phyloP scores from a whole-genome alignment of 2,797 vertebrate species.

The Pagetopsis macropterus region DNA sequence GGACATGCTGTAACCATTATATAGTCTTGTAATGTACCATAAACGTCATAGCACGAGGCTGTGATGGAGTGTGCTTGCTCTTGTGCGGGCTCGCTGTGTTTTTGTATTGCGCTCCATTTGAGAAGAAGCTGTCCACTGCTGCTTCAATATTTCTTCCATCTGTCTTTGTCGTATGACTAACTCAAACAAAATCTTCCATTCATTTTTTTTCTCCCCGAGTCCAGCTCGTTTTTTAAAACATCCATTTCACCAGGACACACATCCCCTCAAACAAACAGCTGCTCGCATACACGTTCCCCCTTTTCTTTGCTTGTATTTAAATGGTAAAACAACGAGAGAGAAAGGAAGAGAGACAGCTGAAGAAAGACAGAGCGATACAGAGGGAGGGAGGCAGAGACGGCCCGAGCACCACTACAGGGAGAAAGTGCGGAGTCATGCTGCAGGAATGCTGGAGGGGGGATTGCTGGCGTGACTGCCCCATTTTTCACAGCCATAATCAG shows the following conservation, averaged over 20 bases:
- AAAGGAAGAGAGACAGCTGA: slow-evolving; percentile 56
- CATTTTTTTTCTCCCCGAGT: not conserved
- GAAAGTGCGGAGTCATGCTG: slow-evolving; percentile 87
- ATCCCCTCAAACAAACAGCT: slow-evolving; percentile 47
- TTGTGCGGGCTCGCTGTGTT: slow-evolving; percentile 62
- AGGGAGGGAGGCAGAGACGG: slow-evolving; percentile 60
- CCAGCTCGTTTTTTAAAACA: slow-evolving; percentile 27
- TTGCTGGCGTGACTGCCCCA: slow-evolving; percentile 84
- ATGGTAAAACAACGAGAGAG: slow-evolving; percentile 53
- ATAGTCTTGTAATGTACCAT: slow-evolving; percentile 75
- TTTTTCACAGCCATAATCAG: slow-evolving; percentile 88
- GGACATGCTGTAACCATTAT: slow-evolving; percentile 76
- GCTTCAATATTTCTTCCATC: slow-evolving; percentile 48
- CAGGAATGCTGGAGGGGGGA: slow-evolving; percentile 83
- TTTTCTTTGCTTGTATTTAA: slow-evolving; percentile 29
- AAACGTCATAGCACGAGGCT: slow-evolving; percentile 64
- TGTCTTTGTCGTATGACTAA: slow-evolving; percentile 47
- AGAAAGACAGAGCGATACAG: slow-evolving; percentile 60
- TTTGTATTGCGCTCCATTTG: slow-evolving; percentile 59
- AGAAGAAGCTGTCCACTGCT: slow-evolving; percentile 50
- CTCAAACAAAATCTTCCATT: slow-evolving; percentile 40
- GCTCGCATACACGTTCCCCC: slow-evolving; percentile 48
- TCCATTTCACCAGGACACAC: slow-evolving; percentile 34
- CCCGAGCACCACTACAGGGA: slow-evolving; percentile 64
- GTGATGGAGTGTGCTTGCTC: slow-evolving; percentile 75